Evolutionary conservation across 2,113 vertebrate species (phyloP).

Genomic region (Chinchilla lanigera): DNA sequence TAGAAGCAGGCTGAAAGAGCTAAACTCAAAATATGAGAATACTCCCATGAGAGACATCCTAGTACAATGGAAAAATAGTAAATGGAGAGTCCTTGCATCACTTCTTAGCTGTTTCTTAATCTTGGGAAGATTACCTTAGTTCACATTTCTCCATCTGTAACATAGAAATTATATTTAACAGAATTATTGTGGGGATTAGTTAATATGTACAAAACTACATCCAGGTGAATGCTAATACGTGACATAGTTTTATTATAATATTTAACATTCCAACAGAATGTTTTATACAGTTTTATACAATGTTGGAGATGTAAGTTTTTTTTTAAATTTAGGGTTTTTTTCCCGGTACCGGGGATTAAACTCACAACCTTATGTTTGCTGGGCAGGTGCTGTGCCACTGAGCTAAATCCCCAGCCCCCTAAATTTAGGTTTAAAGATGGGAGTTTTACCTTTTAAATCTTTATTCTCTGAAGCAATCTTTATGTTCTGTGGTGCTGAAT

Average conservation of each 20-base stretch:
- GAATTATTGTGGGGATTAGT: not conserved
- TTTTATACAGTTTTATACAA: constrained; percentile 23
- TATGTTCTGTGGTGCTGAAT: not conserved
- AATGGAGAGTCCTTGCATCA: not conserved
- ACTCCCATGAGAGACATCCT: not conserved
- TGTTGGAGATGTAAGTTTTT: not conserved
- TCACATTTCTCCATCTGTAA: not conserved
- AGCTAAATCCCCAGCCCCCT: too few species aligned
- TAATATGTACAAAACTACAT: not conserved
- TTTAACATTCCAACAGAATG: not conserved
- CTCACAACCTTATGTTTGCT: too few species aligned
- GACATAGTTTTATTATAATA: not conserved
- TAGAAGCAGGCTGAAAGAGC: not conserved
- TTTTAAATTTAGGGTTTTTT: too few species aligned
- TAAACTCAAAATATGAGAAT: not conserved
- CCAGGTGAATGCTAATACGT: not conserved
- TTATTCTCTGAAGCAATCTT: not conserved
- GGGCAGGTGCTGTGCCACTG: too few species aligned
- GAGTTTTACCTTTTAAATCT: not conserved
- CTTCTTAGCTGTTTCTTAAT: not conserved
- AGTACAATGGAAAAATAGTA: not conserved
- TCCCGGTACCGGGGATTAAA: too few species aligned
- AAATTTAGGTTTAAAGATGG: not conserved
- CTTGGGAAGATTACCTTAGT: not conserved
- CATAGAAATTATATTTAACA: not conserved